Percentiles rank a stretch among this genome's conserved stretches.
These are phyloP conservation scores for Acleris cristana DNA, from an alignment of 2,888 invertebrate species.

Conservation along the genomic window DNA sequence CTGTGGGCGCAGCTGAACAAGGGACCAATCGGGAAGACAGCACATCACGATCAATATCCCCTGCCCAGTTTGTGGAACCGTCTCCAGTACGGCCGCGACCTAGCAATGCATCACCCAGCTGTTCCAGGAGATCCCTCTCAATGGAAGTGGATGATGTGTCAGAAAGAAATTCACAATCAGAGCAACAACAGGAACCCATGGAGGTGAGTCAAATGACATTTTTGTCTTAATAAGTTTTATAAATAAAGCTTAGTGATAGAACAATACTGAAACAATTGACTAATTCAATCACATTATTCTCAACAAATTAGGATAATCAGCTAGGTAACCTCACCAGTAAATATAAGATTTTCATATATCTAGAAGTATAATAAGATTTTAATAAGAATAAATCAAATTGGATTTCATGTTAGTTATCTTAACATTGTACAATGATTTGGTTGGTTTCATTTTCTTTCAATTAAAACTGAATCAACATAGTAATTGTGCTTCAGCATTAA, in stretches of 20 bases:
- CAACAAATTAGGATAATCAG: too few relatives aligned
- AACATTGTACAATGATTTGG: too few relatives aligned
- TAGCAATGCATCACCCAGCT: constrained; percentile 74
- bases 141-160: constrained; percentile 80
- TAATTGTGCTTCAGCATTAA: too few relatives aligned
- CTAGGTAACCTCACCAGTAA: not conserved
- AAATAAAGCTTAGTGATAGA: too few relatives aligned
- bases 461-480: too few relatives aligned
- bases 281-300: too few relatives aligned
- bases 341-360: not conserved
- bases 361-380: constrained; percentile 3
- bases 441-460: too few relatives aligned
- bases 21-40: constrained; percentile 71
- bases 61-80: constrained; percentile 77
- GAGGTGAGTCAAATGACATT: constrained; percentile 59
- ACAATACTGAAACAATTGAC: too few relatives aligned
- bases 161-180: constrained; percentile 74
- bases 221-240: too few relatives aligned
- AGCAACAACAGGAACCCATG: constrained; percentile 74
- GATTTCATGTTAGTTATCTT: not conserved
- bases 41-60: constrained; percentile 75
- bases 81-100: constrained; percentile 69
- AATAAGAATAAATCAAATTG: constrained; percentile 23
- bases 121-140: constrained; percentile 74
- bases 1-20: constrained; percentile 67